A percentile compares a stretch with the other conserved stretches of the same genome.
phyloP scores from a whole-genome alignment of 1,140 invertebrate genomes.

The Cotesia glomerata region DNA sequence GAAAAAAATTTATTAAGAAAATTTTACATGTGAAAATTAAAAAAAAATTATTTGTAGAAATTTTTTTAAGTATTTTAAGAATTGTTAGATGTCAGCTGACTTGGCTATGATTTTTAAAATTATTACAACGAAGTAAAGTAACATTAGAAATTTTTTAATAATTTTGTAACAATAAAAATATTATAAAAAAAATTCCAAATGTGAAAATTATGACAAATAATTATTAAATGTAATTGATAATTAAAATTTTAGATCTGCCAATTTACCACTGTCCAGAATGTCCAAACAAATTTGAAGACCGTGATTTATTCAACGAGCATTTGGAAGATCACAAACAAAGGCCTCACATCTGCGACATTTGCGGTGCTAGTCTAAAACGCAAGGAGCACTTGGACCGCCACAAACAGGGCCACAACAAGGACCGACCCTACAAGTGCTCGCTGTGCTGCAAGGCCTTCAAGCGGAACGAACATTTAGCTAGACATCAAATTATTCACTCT shows the following conservation, averaged over 20 bases:
- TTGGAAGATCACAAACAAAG: slow-evolving; percentile 79
- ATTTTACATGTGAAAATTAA: no score
- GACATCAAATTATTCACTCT: slow-evolving; percentile 85
- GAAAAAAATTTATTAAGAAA: no score
- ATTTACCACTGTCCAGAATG: slow-evolving; percentile 86
- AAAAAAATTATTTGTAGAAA: no score
- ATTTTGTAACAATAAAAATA: no score
- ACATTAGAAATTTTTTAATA: no score
- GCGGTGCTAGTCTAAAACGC: slow-evolving; percentile 81
- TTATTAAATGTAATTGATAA: no score
- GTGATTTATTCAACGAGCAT: slow-evolving; percentile 80
- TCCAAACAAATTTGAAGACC: slow-evolving; percentile 84
- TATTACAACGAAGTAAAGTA: no score
- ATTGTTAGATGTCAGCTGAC: no score
- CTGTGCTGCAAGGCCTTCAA: slow-evolving; percentile 86
- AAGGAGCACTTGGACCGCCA: slow-evolving; percentile 83
- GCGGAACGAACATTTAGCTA: slow-evolving; percentile 81
- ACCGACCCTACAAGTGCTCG: slow-evolving; percentile 80
- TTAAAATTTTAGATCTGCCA: slow-evolving; percentile 43
- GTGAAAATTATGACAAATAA: neutral
- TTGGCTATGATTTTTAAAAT: no score
- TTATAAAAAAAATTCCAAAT: no score
- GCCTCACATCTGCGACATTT: slow-evolving; percentile 84
- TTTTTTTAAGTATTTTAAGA: no score
- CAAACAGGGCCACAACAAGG: slow-evolving; percentile 82